Conservation (phyloP, 2,797 vertebrate genomes). For the Perodicticus potto region DNA sequence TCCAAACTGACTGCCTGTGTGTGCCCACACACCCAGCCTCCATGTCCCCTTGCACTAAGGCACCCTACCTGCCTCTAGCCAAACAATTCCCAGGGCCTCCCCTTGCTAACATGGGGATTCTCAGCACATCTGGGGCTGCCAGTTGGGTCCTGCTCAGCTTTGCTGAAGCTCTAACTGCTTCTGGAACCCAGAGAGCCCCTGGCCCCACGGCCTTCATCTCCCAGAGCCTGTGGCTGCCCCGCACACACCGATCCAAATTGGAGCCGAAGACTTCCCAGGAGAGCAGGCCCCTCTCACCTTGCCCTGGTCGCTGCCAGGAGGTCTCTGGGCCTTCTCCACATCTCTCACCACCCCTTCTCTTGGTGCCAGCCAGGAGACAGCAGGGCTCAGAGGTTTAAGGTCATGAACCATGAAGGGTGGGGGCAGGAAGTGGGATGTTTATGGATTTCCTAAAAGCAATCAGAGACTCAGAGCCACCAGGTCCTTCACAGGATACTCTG, state of each 20-base stretch:
- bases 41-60: not conserved
- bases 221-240: not conserved
- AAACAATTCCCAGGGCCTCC: not conserved
- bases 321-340: not conserved
- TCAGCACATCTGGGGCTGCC: not conserved
- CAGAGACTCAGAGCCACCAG: not conserved
- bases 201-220: too few relatives aligned
- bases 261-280: not conserved
- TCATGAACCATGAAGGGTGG: not conserved
- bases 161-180: not conserved
- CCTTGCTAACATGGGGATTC: rapidly evolving
- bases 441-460: slow-evolving; percentile 27
- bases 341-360: not conserved
- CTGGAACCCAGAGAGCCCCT: too few relatives aligned
- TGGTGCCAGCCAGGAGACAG: not conserved
- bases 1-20: not conserved
- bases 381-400: not conserved
- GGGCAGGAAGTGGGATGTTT: not conserved
- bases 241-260: rapidly evolving
- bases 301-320: not conserved
- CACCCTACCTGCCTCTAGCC: not conserved
- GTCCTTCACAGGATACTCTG: not conserved
- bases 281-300: not conserved
- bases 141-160: not conserved
- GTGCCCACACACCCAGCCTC: not conserved